Percentiles rank a stretch among this genome's conserved stretches.
Conservation (phyloP, 2,797 vertebrate species). For the Siniperca obscura region DNA sequence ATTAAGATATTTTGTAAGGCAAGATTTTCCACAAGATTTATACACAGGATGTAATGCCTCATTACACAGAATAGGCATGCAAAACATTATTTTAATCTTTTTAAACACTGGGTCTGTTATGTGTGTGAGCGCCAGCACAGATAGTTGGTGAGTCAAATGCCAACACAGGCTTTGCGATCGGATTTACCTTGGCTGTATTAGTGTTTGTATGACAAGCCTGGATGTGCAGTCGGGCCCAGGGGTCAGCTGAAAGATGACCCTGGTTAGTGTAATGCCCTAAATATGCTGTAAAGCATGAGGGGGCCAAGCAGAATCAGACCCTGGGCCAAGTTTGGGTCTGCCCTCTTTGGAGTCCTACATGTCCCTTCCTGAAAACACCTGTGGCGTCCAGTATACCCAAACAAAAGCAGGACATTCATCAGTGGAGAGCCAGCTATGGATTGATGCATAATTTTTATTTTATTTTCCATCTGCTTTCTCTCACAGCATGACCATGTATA, state of each 20-base stretch:
- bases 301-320: conserved; percentile 16
- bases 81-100: conserved; percentile 38
- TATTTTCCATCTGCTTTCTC: conserved; percentile 8
- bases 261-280: conserved; percentile 59
- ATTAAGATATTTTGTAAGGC: neutral
- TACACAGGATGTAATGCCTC: conserved; percentile 8
- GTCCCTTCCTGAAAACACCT: conserved; percentile 37
- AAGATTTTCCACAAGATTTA: neutral
- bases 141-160: conserved; percentile 52
- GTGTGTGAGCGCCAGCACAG: conserved; percentile 30
- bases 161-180: conserved; percentile 37
- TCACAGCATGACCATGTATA: neutral
- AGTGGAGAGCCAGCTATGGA: conserved; percentile 59
- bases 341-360: neutral
- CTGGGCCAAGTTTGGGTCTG: conserved; percentile 17
- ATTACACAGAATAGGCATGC: conserved; percentile 29
- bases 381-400: conserved; percentile 14
- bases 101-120: conserved; percentile 1
- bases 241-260: conserved; percentile 73
- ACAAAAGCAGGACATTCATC: conserved; percentile 64
- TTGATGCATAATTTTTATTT: conserved; percentile 17
- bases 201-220: conserved; percentile 48
- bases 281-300: conserved; percentile 64
- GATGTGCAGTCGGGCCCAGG: conserved; percentile 14
- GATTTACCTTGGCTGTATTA: conserved; percentile 46